Conservation (phyloP, 2,113 vertebrate genomes). For the Chaetodon trifascialis region DNA sequence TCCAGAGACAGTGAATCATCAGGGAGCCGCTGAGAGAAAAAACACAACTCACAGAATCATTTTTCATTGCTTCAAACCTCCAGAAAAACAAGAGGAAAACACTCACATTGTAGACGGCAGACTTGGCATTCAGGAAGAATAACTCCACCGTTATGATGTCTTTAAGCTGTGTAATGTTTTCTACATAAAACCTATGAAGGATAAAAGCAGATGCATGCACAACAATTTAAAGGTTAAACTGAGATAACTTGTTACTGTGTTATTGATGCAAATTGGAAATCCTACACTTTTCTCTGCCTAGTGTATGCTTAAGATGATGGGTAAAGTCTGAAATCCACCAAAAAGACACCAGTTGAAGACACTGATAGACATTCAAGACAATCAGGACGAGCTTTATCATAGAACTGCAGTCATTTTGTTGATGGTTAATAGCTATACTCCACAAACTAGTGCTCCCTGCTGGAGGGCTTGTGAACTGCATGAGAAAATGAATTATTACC, state of each 20-base stretch:
- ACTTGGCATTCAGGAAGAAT: conserved; percentile 98
- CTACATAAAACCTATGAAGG: conserved; percentile 94
- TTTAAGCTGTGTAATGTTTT: conserved; percentile 96
- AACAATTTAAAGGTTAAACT: neutral
- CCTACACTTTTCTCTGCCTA: neutral
- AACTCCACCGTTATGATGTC: conserved; percentile 97
- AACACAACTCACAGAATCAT: conserved; percentile 1
- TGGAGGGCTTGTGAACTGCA: conserved; percentile 51
- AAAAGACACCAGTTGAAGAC: neutral
- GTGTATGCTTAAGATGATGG: neutral
- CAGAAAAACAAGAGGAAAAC: neutral
- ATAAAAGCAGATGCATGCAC: conserved; percentile 24
- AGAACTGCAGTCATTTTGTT: neutral
- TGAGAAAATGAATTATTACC: conserved; percentile 80
- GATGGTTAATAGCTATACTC: neutral
- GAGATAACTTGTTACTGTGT: neutral
- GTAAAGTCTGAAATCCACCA: neutral
- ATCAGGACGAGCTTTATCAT: neutral
- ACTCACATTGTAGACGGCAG: conserved; percentile 95
- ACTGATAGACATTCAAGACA: neutral
- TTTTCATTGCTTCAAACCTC: conserved; percentile 17
- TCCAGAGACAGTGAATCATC: conserved; percentile 73
- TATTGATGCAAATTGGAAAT: neutral
- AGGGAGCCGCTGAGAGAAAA: conserved; percentile 6
- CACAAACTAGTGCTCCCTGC: conserved; percentile 57